Evolutionary conservation across 2,888 invertebrate genomes (phyloP), one percentile per base, ranked within the genome.

Genomic region (Xylophagus ater): DNA sequence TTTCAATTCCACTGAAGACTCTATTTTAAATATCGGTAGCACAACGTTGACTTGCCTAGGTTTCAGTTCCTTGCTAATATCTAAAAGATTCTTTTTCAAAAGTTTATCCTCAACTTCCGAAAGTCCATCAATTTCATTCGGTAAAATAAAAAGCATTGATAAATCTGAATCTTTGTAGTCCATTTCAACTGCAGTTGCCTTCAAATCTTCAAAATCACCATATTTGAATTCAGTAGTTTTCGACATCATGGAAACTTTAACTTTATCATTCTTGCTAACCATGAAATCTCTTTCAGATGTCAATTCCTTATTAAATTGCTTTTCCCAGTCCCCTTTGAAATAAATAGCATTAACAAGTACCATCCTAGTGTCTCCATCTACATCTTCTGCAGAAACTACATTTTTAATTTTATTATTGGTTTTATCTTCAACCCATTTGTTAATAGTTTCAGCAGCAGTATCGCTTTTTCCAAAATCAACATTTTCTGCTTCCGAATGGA

Each of bases 281-380:
- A 76, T 70, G 67, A 93, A 93, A 2, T 73, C 71, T 37, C 65
- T 68, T 1, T 73, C 66, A 12, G 44, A 49, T 0, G 88, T 90
- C 3, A 50, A 23, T 0, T 53, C 50, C 0, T 67, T 54, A 17
- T 78, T 56, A 54, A 92, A 93, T 49, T 76, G 69, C 19, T 70
- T 57, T 29, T 66, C 60, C 87, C 89, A 90, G 24, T 71, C 68
- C 3, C 81, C 83, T 66, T 88, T 88, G 65, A 90, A 90, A 58
- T 88, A 87, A 12, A 90, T 72, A 1, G 87, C 88, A 57, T 87
- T 90, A 3, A 87, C 73, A 4, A 90, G 70, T 3, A 89, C 76
- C 40, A 86, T 60, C 34, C 76, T 69, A 2, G 84, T 83, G 1
- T 63, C 53, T 0, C 36, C 34, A 53, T 65, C 52, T 1, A 87